Percentiles rank a stretch among this genome's conserved stretches.
Conservation (phyloP, 2,888 invertebrate species). For the Nephrotoma flavescens region DNA sequence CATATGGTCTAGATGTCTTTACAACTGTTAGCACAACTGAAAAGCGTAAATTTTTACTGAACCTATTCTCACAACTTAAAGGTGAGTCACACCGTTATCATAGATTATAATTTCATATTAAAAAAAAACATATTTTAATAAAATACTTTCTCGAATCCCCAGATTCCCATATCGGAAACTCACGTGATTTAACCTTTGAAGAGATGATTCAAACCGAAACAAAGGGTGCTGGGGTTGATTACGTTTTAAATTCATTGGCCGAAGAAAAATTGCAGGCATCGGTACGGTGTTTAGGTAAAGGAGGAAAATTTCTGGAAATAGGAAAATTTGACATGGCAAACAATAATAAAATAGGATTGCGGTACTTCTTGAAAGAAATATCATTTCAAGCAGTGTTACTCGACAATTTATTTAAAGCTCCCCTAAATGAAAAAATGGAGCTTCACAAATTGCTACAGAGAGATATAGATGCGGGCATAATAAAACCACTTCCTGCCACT, state of each 20-base stretch:
- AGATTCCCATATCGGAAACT: constrained; percentile 60
- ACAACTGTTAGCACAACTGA: constrained; percentile 55
- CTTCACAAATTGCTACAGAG: neutral
- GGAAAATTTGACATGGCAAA: no score
- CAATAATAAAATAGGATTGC: constrained; percentile 47
- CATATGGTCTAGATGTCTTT: constrained; percentile 46
- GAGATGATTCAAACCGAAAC: constrained; percentile 66
- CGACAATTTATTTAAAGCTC: constrained; percentile 46
- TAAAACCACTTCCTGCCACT: no score
- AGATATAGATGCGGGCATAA: neutral
- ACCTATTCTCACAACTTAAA: constrained; percentile 37
- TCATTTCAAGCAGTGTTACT: constrained; percentile 66
- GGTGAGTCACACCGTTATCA: no score
- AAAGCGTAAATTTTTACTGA: constrained; percentile 46
- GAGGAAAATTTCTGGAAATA: no score
- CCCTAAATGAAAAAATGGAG: constrained; percentile 26
- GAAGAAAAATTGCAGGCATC: constrained; percentile 78
- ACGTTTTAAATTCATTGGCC: constrained; percentile 81
- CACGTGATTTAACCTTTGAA: constrained; percentile 77
- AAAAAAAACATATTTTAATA: no score
- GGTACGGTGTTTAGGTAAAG: no score
- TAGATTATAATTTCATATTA: no score
- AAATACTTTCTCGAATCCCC: no score
- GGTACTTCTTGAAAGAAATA: constrained; percentile 51
- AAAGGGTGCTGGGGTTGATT: constrained; percentile 74